These are phyloP conservation scores for Cerastoderma edule DNA, from an alignment of 2,888 invertebrate genomes.

Conservation along the genomic window DNA sequence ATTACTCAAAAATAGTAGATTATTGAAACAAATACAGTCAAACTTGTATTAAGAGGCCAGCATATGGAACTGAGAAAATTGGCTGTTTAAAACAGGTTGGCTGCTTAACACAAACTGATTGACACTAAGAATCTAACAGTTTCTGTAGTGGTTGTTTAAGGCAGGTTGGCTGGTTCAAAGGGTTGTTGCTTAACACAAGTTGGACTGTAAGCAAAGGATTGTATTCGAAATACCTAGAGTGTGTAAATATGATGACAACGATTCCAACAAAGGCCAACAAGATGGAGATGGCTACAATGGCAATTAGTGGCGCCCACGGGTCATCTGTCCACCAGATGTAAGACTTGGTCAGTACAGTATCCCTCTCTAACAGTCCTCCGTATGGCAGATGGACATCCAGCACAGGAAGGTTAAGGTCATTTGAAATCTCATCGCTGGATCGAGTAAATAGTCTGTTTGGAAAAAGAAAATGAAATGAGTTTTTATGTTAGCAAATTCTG, in stretches of 20 bases:
- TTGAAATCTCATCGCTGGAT: too few relatives aligned
- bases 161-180: too few relatives aligned
- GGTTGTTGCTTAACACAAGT: too few relatives aligned
- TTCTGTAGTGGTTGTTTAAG: too few relatives aligned
- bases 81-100: too few relatives aligned
- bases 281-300: conserved; percentile 94
- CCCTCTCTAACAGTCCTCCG: conserved; percentile 15
- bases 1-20: not conserved
- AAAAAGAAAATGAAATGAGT: too few relatives aligned
- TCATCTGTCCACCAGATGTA: conserved; percentile 84
- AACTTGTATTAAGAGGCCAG: too few relatives aligned
- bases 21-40: not conserved
- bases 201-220: not conserved
- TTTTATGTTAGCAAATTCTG: too few relatives aligned
- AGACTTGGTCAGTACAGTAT: conserved; percentile 69
- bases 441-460: too few relatives aligned
- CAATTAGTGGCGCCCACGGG: conserved; percentile 94
- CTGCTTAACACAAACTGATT: too few relatives aligned
- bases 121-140: too few relatives aligned
- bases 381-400: conserved; percentile 67
- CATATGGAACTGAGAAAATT: too few relatives aligned
- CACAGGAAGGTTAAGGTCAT: conserved; percentile 29
- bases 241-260: conserved; percentile 96
- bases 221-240: conserved; percentile 90
- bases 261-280: conserved; percentile 94